Conservation (phyloP, 2,113 vertebrate genomes). For the Hemiprocne comata region DNA sequence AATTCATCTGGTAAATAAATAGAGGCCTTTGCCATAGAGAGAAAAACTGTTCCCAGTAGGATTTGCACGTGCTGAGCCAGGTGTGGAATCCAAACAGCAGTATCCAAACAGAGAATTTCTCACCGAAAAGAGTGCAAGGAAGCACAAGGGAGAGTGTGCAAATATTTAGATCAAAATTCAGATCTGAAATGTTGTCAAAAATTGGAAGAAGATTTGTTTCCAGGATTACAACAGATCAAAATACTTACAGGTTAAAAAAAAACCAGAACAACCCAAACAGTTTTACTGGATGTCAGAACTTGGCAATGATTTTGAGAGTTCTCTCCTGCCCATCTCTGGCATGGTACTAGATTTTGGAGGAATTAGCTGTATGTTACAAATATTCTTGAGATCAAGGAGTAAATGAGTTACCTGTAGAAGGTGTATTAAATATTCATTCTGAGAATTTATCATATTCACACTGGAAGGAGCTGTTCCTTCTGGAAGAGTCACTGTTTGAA, state of each 20-base stretch:
- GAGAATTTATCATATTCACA: constrained; percentile 85
- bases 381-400: background rate
- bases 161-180: background rate
- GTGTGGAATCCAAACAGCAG: too few relatives aligned
- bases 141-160: background rate
- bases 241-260: background rate
- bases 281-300: background rate
- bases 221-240: background rate
- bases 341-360: background rate
- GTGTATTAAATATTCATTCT: constrained; percentile 89
- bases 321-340: background rate
- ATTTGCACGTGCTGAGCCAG: background rate
- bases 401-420: constrained; percentile 86
- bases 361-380: background rate
- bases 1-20: background rate
- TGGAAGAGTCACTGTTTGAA: constrained; percentile 82
- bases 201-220: background rate
- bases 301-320: background rate
- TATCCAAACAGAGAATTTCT: constrained; percentile 3
- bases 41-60: too few relatives aligned
- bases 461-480: constrained; percentile 85
- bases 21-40: background rate
- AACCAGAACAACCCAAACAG: background rate
- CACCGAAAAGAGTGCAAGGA: background rate
- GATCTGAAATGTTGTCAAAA: background rate